These are phyloP conservation scores for Tinea trinotella DNA, from an alignment of 2,888 invertebrate genomes.

Conservation along the genomic window DNA sequence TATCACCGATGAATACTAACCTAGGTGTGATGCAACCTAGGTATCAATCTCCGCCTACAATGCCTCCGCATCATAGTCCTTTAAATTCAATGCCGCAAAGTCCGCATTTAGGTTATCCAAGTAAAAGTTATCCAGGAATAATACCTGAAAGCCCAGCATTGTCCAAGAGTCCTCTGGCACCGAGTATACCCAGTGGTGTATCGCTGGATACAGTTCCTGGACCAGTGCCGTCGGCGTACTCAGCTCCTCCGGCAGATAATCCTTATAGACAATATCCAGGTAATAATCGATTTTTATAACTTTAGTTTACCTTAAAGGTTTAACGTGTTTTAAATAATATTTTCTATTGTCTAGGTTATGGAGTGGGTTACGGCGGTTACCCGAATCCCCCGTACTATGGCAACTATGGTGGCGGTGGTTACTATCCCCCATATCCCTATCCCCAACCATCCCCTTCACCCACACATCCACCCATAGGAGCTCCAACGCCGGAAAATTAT, in stretches of 20 bases:
- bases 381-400: constrained; percentile 68
- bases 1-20: not conserved
- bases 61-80: constrained; percentile 4
- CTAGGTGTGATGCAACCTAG: not conserved
- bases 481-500: constrained; percentile 38
- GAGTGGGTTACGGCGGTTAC: constrained; percentile 56
- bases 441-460: constrained; percentile 42
- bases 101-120: not conserved
- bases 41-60: not conserved
- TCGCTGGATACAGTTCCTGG: constrained; percentile 27
- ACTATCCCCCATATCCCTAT: constrained; percentile 57
- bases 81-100: not conserved
- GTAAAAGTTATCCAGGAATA: not conserved
- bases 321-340: too few species aligned
- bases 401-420: constrained; percentile 65
- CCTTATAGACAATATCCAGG: constrained; percentile 59
- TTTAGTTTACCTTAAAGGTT: not conserved
- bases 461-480: constrained; percentile 26
- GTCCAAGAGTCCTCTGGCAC: not conserved
- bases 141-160: not conserved
- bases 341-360: constrained; percentile 41
- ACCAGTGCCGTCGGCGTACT: constrained; percentile 24
- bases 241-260: constrained; percentile 42
- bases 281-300: constrained; percentile 25
- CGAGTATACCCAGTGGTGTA: constrained; percentile 3